Evolutionary conservation across 2,888 invertebrate species (phyloP).

Genomic region (Caenorhabditis japonica): DNA sequence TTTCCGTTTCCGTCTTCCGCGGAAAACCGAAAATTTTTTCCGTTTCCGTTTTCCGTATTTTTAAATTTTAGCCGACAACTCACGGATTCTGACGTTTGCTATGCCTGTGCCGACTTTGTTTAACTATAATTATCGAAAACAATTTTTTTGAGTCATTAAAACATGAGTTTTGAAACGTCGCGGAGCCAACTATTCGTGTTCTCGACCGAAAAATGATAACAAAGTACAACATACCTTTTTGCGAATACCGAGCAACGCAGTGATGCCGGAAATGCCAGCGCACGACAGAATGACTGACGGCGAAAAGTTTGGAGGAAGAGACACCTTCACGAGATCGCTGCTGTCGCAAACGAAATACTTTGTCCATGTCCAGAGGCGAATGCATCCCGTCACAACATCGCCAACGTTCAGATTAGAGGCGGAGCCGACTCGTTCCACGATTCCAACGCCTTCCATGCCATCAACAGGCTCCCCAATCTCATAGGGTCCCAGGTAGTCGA

Average conservation of each 20-base stretch:
- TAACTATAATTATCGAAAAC: no score
- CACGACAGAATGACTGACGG: constrained; percentile 69
- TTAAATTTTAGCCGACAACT: no score
- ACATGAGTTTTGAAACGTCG: background rate
- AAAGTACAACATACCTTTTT: constrained; percentile 50
- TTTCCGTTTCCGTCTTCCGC: no score
- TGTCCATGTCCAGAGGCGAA: constrained; percentile 61
- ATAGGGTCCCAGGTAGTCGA: constrained; percentile 77
- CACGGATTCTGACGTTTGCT: no score
- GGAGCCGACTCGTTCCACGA: constrained; percentile 49
- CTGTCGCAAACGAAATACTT: constrained; percentile 55
- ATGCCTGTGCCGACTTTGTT: no score
- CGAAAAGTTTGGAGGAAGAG: constrained; percentile 61
- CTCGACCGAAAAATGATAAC: no score
- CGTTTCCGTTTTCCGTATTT: no score
- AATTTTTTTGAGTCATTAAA: background rate
- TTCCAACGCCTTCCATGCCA: constrained; percentile 78
- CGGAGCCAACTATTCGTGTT: no score
- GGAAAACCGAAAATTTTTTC: no score
- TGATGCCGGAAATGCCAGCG: constrained; percentile 77
- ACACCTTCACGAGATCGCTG: constrained; percentile 60
- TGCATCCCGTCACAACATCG: constrained; percentile 57
- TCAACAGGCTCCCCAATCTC: constrained; percentile 74
- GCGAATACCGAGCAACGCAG: constrained; percentile 76
- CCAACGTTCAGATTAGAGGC: constrained; percentile 41